Evolutionary conservation across 2,797 vertebrate genomes (phyloP).

Genomic region (Leuciscus waleckii): DNA sequence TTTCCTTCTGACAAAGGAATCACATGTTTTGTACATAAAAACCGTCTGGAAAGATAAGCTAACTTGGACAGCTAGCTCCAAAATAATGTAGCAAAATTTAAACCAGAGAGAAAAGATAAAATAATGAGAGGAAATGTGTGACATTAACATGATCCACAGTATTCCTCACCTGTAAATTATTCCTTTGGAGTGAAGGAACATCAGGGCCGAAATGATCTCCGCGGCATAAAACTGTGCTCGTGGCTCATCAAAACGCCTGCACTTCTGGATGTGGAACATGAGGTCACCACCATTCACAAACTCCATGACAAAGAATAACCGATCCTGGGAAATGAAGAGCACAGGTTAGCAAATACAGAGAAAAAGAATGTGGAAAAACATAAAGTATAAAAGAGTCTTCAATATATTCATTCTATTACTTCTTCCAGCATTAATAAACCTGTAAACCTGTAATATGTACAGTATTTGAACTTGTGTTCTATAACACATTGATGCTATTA

Average conservation of each 20-base stretch:
- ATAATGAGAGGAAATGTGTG: background rate
- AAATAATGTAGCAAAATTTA: background rate
- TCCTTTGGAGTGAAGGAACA: slow-evolving; percentile 94
- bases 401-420: background rate
- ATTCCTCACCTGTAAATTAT: slow-evolving; percentile 92
- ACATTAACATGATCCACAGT: background rate
- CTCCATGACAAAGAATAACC: slow-evolving; percentile 99
- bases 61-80: background rate
- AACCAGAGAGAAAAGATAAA: background rate
- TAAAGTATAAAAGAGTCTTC: background rate
- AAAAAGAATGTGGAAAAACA: background rate
- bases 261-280: slow-evolving; percentile 99
- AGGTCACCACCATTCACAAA: slow-evolving; percentile 97
- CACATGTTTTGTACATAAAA: background rate
- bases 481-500: background rate
- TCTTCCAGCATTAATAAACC: background rate
- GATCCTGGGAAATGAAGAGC: slow-evolving; percentile 72
- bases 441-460: background rate
- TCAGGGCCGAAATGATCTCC: slow-evolving; percentile 95
- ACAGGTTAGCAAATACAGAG: slow-evolving; percentile 27
- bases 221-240: slow-evolving; percentile 94
- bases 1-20: background rate
- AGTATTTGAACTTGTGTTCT: background rate
- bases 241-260: slow-evolving; percentile 91
- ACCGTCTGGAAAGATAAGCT: background rate